These are phyloP conservation scores for Netelia fuscicornis DNA, from an alignment of 2,888 invertebrate species.

Conservation along the genomic window DNA sequence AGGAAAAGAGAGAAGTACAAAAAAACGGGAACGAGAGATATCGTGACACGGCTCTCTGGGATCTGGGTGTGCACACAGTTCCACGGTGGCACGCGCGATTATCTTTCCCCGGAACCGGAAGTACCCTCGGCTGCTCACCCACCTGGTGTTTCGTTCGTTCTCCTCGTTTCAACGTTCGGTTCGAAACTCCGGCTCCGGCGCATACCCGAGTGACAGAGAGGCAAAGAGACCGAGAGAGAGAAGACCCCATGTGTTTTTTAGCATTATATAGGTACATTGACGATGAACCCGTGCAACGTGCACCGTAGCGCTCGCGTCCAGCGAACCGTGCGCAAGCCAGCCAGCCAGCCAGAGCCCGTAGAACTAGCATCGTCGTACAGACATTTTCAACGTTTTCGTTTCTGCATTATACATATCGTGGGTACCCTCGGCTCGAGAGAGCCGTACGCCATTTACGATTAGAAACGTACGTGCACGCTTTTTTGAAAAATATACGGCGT, in stretches of 20 bases:
- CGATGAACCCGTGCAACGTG: constrained; percentile 44
- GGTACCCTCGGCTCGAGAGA: constrained; percentile 1
- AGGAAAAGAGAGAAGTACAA: constrained; percentile 2
- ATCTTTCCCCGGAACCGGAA: constrained; percentile 83
- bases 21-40: constrained; percentile 34
- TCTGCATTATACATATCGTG: constrained; percentile 22
- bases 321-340: constrained; percentile 49
- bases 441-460: constrained; percentile 27
- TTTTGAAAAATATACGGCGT: neutral
- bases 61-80: constrained; percentile 45
- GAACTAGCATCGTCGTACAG: neutral
- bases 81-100: constrained; percentile 79
- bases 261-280: neutral
- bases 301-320: constrained; percentile 43
- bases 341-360: neutral
- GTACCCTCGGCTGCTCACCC: constrained; percentile 83
- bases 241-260: constrained; percentile 59
- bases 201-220: constrained; percentile 34
- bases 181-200: constrained; percentile 47
- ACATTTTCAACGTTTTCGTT: constrained; percentile 23
- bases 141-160: constrained; percentile 79
- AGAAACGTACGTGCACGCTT: constrained; percentile 24
- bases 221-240: constrained; percentile 18
- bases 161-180: constrained; percentile 56
- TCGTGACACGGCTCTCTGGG: constrained; percentile 42